Conservation (phyloP, 2,797 vertebrate genomes). For the Takifugu rubripes region DNA sequence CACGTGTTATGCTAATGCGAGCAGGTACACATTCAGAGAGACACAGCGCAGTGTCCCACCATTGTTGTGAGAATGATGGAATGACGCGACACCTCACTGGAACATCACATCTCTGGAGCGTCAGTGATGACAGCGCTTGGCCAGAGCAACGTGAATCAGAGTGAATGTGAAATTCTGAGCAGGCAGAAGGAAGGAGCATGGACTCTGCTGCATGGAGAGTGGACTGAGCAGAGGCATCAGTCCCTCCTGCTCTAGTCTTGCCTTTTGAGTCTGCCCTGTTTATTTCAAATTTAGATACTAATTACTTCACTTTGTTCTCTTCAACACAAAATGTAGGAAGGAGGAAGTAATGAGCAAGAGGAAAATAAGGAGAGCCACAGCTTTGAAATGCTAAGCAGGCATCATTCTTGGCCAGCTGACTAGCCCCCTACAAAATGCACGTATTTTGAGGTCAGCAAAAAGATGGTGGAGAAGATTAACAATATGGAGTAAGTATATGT, state of each 20-base stretch:
- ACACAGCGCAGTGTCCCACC: conserved; percentile 10
- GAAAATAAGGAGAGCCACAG: conserved; percentile 21
- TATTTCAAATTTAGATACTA: conserved; percentile 39
- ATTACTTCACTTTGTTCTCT: conserved; percentile 56
- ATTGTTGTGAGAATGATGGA: conserved; percentile 15
- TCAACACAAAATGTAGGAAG: conserved; percentile 36
- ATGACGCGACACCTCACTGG: conserved; percentile 32
- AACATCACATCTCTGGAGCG: conserved; percentile 42
- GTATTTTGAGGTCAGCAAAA: conserved; percentile 1
- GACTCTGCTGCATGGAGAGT: neutral
- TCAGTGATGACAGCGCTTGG: conserved; percentile 19
- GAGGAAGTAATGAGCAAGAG: conserved; percentile 20
- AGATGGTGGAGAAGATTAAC: neutral
- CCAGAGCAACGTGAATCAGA: conserved; percentile 1
- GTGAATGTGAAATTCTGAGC: conserved; percentile 10
- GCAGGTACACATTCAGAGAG: conserved; percentile 5
- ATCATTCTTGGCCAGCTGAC: conserved; percentile 78
- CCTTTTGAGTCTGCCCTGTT: conserved; percentile 21
- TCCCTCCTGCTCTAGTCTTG: conserved; percentile 7
- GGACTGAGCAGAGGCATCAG: conserved; percentile 2
- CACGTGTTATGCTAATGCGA: neutral
- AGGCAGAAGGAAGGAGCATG: conserved; percentile 11
- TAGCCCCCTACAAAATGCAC: conserved; percentile 45
- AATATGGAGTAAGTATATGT: neutral
- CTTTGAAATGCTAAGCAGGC: conserved; percentile 81